Percentiles rank a stretch among this genome's conserved stretches.
Conservation (phyloP, 2,113 vertebrate genomes). For the Callipepla californica region DNA sequence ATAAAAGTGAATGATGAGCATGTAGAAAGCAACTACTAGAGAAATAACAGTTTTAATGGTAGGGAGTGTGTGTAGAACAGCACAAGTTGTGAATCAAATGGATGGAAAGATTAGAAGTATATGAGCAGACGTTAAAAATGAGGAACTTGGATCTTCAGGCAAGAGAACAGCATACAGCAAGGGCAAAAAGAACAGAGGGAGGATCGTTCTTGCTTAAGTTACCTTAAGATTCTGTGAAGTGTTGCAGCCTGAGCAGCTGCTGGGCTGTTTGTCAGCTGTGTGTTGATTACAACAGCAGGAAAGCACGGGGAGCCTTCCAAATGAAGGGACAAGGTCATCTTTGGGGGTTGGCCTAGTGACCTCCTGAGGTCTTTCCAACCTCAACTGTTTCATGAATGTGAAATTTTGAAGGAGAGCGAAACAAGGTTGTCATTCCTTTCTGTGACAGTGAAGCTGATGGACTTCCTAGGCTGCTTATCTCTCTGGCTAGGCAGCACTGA, state of each 20-base stretch:
- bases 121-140: background rate
- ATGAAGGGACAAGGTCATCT: background rate
- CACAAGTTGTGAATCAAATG: background rate
- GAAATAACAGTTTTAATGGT: background rate
- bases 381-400: background rate
- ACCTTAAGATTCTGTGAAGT: background rate
- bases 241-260: background rate
- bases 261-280: background rate
- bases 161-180: background rate
- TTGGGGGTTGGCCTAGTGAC: background rate
- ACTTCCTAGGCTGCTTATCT: background rate
- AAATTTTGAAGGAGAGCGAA: background rate
- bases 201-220: background rate
- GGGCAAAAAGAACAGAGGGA: background rate
- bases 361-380: background rate
- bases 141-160: background rate
- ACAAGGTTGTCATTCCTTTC: fast-evolving
- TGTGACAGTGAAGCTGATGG: background rate
- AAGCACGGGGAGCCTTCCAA: background rate
- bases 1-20: background rate
- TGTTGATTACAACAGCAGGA: background rate
- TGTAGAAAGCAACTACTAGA: background rate
- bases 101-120: background rate
- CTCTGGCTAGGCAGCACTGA: background rate
- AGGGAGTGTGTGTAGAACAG: fast-evolving